Evolutionary conservation across 2,888 invertebrate genomes (phyloP).

Genomic region (Dinocampus coccinellae): DNA sequence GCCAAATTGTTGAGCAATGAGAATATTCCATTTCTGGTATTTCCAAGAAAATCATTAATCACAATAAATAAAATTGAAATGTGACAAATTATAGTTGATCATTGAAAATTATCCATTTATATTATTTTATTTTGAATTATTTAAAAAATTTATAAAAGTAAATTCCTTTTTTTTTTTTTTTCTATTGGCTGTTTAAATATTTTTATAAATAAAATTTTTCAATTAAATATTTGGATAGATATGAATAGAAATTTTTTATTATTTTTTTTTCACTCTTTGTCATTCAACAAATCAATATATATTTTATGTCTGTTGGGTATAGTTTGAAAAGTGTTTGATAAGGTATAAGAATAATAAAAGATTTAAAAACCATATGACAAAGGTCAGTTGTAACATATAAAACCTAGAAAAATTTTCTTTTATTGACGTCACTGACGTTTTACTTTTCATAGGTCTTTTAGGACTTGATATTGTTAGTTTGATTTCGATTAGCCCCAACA

Average conservation of each 20-base stretch:
- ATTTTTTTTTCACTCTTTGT: background rate
- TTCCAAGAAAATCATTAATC: background rate
- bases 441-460: background rate
- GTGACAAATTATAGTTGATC: background rate
- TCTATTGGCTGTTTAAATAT: no score
- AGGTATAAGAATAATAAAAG: conserved; percentile 30
- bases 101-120: no score
- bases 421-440: background rate
- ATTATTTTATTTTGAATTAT: no score
- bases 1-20: background rate
- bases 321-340: background rate
- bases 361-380: conserved; percentile 27
- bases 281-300: background rate
- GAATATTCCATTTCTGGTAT: background rate
- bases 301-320: no score
- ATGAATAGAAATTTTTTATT: background rate
- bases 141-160: background rate
- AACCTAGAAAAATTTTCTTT: background rate
- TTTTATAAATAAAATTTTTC: background rate
- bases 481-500: conserved; percentile 51
- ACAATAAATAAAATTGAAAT: background rate
- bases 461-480: conserved; percentile 36
- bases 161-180: background rate
- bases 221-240: background rate
- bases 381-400: conserved; percentile 24